Percentiles rank a stretch among this genome's conserved stretches.
These are phyloP conservation scores for Conistra vaccinii DNA, from an alignment of 2,888 invertebrate genomes.

Conservation along the genomic window DNA sequence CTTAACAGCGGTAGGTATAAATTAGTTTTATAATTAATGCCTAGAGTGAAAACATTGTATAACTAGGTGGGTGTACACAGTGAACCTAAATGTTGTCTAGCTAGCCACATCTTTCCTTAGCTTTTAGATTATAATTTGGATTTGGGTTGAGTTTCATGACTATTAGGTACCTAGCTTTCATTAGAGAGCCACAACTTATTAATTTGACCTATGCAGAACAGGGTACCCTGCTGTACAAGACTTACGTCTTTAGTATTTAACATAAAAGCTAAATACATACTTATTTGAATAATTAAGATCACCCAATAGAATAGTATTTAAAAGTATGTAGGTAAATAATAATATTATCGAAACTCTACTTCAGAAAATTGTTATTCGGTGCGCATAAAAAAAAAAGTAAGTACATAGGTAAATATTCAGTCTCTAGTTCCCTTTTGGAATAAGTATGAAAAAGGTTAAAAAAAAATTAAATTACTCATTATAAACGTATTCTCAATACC, in stretches of 20 bases:
- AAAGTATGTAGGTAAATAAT: too few relatives aligned
- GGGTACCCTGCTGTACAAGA: neutral
- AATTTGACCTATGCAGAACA: conserved; percentile 6
- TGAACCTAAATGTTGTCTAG: conserved; percentile 19
- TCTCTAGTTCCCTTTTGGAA: neutral
- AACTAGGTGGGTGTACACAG: conserved; percentile 6
- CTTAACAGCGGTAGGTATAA: conserved; percentile 5
- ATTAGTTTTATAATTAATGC: conserved; percentile 42
- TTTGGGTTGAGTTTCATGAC: conserved; percentile 29
- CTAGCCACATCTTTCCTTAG: conserved; percentile 19
- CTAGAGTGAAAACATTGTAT: conserved; percentile 14
- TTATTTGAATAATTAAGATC: neutral
- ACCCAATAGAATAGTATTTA: neutral
- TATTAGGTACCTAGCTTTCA: conserved; percentile 24
- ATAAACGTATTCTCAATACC: conserved; percentile 16
- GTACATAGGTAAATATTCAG: neutral
- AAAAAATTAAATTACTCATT: conserved; percentile 13
- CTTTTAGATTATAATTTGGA: conserved; percentile 43
- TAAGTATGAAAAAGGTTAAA: conserved; percentile 5
- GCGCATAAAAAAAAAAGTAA: too few relatives aligned
- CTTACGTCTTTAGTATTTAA: neutral
- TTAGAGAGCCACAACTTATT: conserved; percentile 26
- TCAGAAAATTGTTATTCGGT: neutral
- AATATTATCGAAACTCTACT: neutral
- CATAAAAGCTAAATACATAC: too few relatives aligned